Base-by-base conservation (phyloP, 2,113 vertebrate species). In the Arothron firmamentum region DNA sequence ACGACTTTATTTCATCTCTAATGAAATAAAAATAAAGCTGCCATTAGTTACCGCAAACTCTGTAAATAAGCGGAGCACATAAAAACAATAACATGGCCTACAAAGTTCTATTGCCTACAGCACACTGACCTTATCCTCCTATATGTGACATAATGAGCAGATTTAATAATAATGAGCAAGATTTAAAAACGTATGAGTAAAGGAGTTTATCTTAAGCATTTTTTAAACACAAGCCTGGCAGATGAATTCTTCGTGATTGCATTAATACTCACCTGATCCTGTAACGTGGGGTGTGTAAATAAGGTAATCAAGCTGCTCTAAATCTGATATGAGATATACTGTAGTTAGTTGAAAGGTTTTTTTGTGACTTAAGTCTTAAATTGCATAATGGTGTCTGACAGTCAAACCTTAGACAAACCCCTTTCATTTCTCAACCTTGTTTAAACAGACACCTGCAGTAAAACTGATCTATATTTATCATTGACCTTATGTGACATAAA, bases 401-500 rank as follows among this genome's bases (percentile, higher is more conserved):
- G 1, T 31, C 21, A 60, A 11, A 31, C 28, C 18, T 42, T 6
- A 17, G 31, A 53, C 11, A 20, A 18, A 20, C 18, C 48, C 19
- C 9, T 9, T 6, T 52, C 15, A 16, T 48, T 7, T 7, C 20
- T 7, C 34, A n/a, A 9, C 23, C 4, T 28, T 31, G 47, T 21
- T 19, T 20, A 49, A 19, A 47, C 57, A 31, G 17, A 38, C 61
- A 41, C 43, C 46, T 54, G 34, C 65, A 57, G 41, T 42, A 42
- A 65, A 63, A 52, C 65, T 57, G 49, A 28, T 5, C 25, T 28
- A 28, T 28, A 28, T 28, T 28, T 28, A 5, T 28, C 52, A 25
- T 57, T 78, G 74, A 78, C 83, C 81, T 70, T 74, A 60, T 57
- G 60, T 77, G 77, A 82, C 82, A 83, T 38, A 51, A 62, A 59